Evolutionary conservation across 2,113 vertebrate genomes (phyloP).

Genomic region (Psilopogon haemacephalus): DNA sequence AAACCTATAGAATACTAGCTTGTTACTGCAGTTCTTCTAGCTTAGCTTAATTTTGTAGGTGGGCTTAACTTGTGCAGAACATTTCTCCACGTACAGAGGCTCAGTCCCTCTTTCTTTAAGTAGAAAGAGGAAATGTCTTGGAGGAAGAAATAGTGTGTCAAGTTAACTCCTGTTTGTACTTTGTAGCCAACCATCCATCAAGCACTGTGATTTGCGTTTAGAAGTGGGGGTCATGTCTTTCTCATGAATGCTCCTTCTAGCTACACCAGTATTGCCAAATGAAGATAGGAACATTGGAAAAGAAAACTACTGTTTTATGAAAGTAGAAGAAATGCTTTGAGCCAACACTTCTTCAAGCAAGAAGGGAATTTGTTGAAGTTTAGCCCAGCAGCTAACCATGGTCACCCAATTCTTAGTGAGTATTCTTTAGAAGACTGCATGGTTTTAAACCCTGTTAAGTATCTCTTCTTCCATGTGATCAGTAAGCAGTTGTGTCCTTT

Average conservation of each 20-base stretch:
- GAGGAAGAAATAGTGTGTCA: slow-evolving; percentile 19
- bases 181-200: not conserved
- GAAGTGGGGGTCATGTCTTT: not conserved
- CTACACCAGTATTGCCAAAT: slow-evolving; percentile 49
- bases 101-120: not conserved
- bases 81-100: not conserved
- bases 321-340: not conserved
- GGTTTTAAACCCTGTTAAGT: not conserved
- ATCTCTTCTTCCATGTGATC: not conserved
- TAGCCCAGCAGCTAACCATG: not conserved
- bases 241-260: not conserved
- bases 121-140: not conserved
- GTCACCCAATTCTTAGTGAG: not conserved
- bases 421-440: not conserved
- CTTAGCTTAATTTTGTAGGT: slow-evolving; percentile 38
- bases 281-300: not conserved
- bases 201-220: not conserved
- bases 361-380: not conserved
- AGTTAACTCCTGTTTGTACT: slow-evolving; percentile 26
- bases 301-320: not conserved
- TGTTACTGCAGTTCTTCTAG: slow-evolving; percentile 3
- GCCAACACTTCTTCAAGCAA: not conserved
- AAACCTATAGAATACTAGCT: slow-evolving; percentile 4
- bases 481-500: slow-evolving; percentile 22
- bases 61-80: slow-evolving; percentile 53